phyloP scores from a whole-genome alignment of 2,113 vertebrate genomes.

The Macquaria australasica region DNA sequence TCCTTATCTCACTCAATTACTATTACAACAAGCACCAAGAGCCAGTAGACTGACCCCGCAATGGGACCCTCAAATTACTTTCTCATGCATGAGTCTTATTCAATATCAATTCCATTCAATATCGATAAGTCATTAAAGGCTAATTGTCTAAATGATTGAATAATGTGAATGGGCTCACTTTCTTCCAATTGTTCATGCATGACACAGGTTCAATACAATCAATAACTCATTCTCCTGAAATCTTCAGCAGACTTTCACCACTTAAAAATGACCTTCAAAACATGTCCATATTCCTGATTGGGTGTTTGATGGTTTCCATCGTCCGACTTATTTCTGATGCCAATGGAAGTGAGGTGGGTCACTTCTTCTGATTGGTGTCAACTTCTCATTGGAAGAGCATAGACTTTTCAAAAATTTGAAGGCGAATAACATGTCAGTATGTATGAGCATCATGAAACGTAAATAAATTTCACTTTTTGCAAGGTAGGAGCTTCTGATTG shows the following conservation, averaged over 20 bases:
- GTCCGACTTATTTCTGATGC: background rate
- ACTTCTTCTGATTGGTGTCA: background rate
- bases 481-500: background rate
- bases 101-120: conserved; percentile 51
- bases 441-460: background rate
- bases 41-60: conserved; percentile 5
- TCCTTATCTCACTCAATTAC: conserved; percentile 25
- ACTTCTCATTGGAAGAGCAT: background rate
- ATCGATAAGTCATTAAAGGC: conserved; percentile 60
- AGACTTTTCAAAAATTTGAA: background rate
- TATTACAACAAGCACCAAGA: background rate
- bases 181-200: conserved; percentile 57
- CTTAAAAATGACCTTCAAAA: conserved; percentile 45
- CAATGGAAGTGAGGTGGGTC: background rate
- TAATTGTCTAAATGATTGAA: conserved; percentile 48
- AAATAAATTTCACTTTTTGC: background rate
- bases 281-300: background rate
- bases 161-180: conserved; percentile 45
- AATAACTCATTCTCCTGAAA: conserved; percentile 56
- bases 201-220: conserved; percentile 56
- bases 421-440: background rate
- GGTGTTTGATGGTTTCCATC: conserved; percentile 11
- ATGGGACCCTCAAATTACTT: conserved; percentile 37
- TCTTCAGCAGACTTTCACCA: conserved; percentile 10
- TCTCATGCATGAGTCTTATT: conserved; percentile 49